A percentile compares a stretch with the other conserved stretches of the same genome.
Evolutionary conservation across 2,113 vertebrate genomes (phyloP).

Genomic region (Cepphus grylle): DNA sequence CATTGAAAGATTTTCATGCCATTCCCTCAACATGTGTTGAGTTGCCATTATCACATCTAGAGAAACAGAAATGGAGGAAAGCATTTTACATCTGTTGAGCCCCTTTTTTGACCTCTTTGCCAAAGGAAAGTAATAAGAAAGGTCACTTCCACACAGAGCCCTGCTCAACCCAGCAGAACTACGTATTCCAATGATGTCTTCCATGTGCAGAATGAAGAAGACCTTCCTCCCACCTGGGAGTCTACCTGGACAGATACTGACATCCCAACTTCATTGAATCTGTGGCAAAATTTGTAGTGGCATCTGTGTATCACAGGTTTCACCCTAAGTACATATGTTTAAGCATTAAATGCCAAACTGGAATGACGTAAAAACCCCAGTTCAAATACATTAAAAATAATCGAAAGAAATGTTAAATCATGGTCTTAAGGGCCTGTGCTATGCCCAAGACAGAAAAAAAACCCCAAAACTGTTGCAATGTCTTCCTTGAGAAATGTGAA

Average conservation of each 20-base stretch:
- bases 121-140: not conserved
- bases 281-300: not conserved
- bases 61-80: not conserved
- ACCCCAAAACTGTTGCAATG: not conserved
- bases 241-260: not conserved
- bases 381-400: not conserved
- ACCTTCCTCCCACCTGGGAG: not conserved
- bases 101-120: not conserved
- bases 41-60: not conserved
- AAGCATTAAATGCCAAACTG: not conserved
- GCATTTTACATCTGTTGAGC: not conserved
- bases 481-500: not conserved
- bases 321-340: not conserved
- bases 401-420: not conserved
- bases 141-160: not conserved
- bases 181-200: rapidly evolving
- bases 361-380: not conserved
- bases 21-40: not conserved
- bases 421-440: not conserved
- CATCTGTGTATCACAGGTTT: not conserved
- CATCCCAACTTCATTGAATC: not conserved
- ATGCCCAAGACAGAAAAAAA: not conserved
- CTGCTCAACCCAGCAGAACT: not conserved
- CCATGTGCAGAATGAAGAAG: not conserved
- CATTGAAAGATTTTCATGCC: not conserved